These are phyloP conservation scores for Epinephelus malabaricus DNA, from an alignment of 2,797 vertebrate species.

Conservation along the genomic window DNA sequence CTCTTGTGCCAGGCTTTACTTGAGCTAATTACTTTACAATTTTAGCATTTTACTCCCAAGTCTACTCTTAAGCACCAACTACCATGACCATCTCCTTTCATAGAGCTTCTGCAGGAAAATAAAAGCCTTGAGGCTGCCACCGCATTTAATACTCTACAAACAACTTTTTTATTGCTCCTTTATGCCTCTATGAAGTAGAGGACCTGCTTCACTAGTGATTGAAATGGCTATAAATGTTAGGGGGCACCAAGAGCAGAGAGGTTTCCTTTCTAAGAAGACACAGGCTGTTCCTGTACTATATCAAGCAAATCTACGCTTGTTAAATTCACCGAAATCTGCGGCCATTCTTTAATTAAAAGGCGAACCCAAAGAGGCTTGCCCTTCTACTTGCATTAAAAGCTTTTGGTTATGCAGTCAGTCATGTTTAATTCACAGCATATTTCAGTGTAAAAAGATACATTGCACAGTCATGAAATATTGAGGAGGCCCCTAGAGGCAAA, in stretches of 20 bases:
- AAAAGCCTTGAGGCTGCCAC: constrained; percentile 13
- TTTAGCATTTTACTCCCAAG: neutral
- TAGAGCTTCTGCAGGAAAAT: constrained; percentile 23
- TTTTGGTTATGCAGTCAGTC: constrained; percentile 77
- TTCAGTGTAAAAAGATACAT: constrained; percentile 83
- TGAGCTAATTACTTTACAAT: neutral
- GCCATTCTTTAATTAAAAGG: constrained; percentile 72
- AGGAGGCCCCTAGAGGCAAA: constrained; percentile 68
- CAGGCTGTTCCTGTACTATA: neutral
- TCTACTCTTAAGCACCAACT: constrained; percentile 1
- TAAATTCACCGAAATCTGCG: constrained; percentile 59
- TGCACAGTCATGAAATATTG: constrained; percentile 84
- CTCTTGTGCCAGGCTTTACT: neutral
- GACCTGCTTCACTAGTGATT: constrained; percentile 53
- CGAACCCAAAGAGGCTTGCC: constrained; percentile 54
- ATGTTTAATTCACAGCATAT: constrained; percentile 85
- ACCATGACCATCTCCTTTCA: neutral
- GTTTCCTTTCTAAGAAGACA: constrained; percentile 37
- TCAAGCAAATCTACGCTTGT: constrained; percentile 39
- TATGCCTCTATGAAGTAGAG: constrained; percentile 34
- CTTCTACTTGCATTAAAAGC: constrained; percentile 71
- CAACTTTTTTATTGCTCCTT: constrained; percentile 55
- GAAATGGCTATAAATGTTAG: constrained; percentile 55
- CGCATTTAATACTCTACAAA: constrained; percentile 50
- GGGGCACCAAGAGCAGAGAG: constrained; percentile 1